Base-by-base conservation (phyloP, 1,140 invertebrate species). In the Drosophila arizonae region DNA sequence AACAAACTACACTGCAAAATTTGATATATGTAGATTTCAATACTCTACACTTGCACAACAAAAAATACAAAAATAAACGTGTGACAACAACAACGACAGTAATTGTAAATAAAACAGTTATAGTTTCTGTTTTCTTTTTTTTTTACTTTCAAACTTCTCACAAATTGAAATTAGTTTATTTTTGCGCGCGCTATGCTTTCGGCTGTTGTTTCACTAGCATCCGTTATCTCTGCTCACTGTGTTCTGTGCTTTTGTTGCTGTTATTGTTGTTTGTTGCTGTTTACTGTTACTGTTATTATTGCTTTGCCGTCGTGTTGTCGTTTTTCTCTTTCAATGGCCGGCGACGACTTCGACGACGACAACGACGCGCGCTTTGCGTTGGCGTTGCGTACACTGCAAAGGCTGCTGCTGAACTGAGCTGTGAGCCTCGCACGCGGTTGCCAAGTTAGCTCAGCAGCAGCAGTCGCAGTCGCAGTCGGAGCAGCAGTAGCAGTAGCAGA, bases 321-420 rank as follows among this genome's bases (percentile, higher is more conserved):
- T 58, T 69, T 13, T 74, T 62, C 51, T 58, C 50, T 71, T 51
- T 61, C 36, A 41, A 26, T 70, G 66, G 66, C 66, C 66, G 72
- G 66, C 72, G 65, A 71, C 68, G 36, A 60, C 69, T 68, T 70
- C 73, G 73, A 80, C 73, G 54, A 57, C 81, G 66, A 72, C 71
- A 45, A 57, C 66, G 73, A 79, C 79, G 76, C 82, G 79, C 82
- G 69, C 82, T 80, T 60, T 60, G 48, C 46, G 28, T 63, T 74
- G 24, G 54, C 74, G 81, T 66, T 80, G 74, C 71, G 75, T 71
- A 41, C 69, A 72, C 74, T 72, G 82, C 76, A 77, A 81, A 73
- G 72, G 85, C 75, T 86, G 79, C 85, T 86, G 82, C 82, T 86
- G 82, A 86, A 86, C 82, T 86, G 54, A 77, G 41, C 76, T 33